Evolutionary conservation across 2,888 invertebrate genomes (phyloP).

Genomic region (Drosophila imparisetae): DNA sequence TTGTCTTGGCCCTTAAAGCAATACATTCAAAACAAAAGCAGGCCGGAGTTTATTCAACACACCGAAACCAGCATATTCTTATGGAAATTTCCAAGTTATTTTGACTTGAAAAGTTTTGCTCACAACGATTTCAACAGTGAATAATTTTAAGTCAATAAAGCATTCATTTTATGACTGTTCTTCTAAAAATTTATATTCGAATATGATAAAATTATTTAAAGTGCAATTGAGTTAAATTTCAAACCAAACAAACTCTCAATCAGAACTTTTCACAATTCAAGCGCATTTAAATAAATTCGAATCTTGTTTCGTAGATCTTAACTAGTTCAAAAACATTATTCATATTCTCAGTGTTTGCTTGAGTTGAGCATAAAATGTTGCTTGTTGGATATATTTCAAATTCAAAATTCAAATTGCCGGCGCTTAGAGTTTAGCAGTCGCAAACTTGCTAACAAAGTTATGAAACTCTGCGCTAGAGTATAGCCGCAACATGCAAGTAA

Average conservation of each 20-base stretch:
- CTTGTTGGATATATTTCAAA: not conserved
- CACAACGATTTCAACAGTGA: not conserved
- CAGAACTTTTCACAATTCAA: not conserved
- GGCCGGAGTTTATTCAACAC: not conserved
- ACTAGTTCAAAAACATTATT: not conserved
- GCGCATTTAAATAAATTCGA: not conserved
- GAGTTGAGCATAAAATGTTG: not conserved
- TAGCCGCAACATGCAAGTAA: slow-evolving; percentile 61
- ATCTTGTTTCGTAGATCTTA: not conserved
- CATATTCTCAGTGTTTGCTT: not conserved
- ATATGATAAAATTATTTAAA: not conserved
- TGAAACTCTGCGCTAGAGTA: slow-evolving; percentile 38
- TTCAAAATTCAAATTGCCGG: not conserved
- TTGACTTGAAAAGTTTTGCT: not conserved
- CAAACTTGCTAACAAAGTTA: slow-evolving; percentile 10
- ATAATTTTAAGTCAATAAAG: not conserved
- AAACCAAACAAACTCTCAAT: not conserved
- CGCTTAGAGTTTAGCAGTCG: not conserved
- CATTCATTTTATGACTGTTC: not conserved
- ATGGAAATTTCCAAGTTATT: not conserved
- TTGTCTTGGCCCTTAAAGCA: slow-evolving; percentile 42
- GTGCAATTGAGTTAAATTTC: not conserved
- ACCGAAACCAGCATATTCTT: slow-evolving; percentile 39
- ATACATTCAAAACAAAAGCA: slow-evolving; percentile 11
- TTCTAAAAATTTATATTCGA: not conserved